A percentile compares a stretch with the other conserved stretches of the same genome.
phyloP scores from a whole-genome alignment of 2,888 invertebrate genomes.

The Cotesia congregata region DNA sequence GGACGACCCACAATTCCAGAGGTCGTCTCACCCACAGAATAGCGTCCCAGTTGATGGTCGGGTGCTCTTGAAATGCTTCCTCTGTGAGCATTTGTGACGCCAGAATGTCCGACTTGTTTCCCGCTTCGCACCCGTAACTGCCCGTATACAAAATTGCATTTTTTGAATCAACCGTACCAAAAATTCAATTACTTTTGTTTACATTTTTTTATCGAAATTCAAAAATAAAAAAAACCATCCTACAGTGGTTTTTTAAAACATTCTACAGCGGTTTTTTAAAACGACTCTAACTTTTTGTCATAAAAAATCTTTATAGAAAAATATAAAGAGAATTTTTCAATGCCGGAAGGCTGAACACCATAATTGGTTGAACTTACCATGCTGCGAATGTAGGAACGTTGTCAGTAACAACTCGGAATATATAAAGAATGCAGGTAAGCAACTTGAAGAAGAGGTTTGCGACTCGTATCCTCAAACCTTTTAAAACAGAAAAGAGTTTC shows the following conservation, averaged over 20 bases:
- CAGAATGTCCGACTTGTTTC: constrained; percentile 88
- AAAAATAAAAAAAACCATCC: background rate
- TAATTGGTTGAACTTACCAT: constrained; percentile 78
- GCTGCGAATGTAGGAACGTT: constrained; percentile 88
- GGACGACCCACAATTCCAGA: constrained; percentile 90
- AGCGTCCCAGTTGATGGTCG: constrained; percentile 95
- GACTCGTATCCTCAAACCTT: constrained; percentile 97
- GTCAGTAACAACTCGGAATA: constrained; percentile 92
- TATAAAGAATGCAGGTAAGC: constrained; percentile 95
- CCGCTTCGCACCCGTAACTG: constrained; percentile 87
- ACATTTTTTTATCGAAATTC: background rate
- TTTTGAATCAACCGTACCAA: constrained; percentile 48
- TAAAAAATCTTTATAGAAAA: too few species aligned
- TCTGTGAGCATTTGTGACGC: constrained; percentile 88
- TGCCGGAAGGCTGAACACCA: background rate
- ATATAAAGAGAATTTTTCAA: background rate
- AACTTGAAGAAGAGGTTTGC: constrained; percentile 98
- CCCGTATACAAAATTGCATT: constrained; percentile 68
- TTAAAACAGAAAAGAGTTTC: constrained; percentile 67
- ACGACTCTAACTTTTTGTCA: too few species aligned
- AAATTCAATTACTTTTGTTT: constrained; percentile 24
- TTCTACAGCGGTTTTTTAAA: too few species aligned
- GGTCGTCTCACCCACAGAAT: constrained; percentile 95
- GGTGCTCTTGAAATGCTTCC: constrained; percentile 92
- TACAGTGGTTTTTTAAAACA: too few species aligned